Evolutionary conservation across 1,140 invertebrate species (phyloP), one percentile per base, ranked within the genome.

Genomic region (Tigriopus japonicus): DNA sequence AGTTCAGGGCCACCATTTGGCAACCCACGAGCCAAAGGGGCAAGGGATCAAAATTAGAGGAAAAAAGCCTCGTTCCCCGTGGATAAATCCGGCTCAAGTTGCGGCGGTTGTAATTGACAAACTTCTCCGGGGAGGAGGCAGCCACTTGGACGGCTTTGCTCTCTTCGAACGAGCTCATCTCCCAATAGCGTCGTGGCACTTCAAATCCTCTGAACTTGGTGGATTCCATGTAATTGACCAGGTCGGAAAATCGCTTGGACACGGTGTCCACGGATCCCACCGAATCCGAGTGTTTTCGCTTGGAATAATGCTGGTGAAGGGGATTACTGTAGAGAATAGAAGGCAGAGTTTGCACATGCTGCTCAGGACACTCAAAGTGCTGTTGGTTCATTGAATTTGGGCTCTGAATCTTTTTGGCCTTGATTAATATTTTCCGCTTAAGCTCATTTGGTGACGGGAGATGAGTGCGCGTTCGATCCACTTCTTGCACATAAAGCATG

Each of bases 1-100:
- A 78, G 67, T 80, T 80, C 13, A 80, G 63, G 12, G 78, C 74
- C 45, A 75, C 74, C 73, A 62, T 64, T 67, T 76, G 74, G 63
- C 73, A 74, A 13, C 75, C 75, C 52, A 67, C 66, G 62, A 70
- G 70, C 74, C 74, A 75, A 63, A 71, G 68, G 0, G 67, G 69
- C 6, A 71, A 62, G 24, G 75, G 75, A 59, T 71, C 69, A 62
- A 73, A 75, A 63, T 76, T 76, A 56, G 71, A 72, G 35, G 74
- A 75, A 64, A 74, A 70, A 15, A 71, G 72, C 53, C 75, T 62
- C 5, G 65, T 64, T 0, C 73, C 74, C 13, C 69, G 68, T 17
- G 75, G 75, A 64, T 76, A 76, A 10, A 74, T 74, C 14, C 75
- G 63, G 14, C 70, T 67, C 35, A 76, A 62, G 58, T 71, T 66